phyloP scores from a whole-genome alignment of 2,888 invertebrate genomes.

The Stomorhina lunata region DNA sequence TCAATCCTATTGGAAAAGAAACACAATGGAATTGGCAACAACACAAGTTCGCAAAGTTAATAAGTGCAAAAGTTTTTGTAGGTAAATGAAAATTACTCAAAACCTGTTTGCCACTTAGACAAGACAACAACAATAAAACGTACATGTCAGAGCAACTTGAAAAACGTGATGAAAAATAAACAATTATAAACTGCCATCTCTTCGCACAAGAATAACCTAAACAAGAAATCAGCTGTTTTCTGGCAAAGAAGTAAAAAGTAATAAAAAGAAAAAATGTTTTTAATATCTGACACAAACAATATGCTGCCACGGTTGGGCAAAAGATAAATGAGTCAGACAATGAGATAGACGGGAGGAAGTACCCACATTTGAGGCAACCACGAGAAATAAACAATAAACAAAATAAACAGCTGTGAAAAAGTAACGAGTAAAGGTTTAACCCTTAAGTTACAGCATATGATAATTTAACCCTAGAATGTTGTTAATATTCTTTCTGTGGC shows the following conservation, averaged over 20 bases:
- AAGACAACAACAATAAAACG: neutral
- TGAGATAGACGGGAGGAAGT: no score
- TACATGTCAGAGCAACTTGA: no score
- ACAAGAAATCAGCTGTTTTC: constrained; percentile 26
- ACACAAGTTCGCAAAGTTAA: neutral
- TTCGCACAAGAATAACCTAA: no score
- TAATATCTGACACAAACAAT: neutral
- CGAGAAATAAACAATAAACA: neutral
- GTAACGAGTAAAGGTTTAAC: neutral
- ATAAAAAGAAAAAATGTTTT: neutral
- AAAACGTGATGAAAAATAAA: no score
- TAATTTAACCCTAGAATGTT: no score
- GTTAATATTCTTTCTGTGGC: no score
- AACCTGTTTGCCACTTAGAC: constrained; percentile 10
- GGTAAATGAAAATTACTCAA: neutral
- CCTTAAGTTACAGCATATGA: neutral
- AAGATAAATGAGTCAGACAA: constrained; percentile 3
- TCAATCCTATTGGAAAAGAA: neutral
- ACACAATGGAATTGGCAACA: neutral
- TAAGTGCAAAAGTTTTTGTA: neutral
- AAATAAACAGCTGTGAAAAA: neutral
- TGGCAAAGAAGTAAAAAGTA: neutral
- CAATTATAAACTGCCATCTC: neutral
- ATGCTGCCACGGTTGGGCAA: neutral
- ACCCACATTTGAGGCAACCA: no score